These are phyloP conservation scores for Proterorhinus semilunaris DNA, from an alignment of 2,113 vertebrate genomes.

Conservation along the genomic window DNA sequence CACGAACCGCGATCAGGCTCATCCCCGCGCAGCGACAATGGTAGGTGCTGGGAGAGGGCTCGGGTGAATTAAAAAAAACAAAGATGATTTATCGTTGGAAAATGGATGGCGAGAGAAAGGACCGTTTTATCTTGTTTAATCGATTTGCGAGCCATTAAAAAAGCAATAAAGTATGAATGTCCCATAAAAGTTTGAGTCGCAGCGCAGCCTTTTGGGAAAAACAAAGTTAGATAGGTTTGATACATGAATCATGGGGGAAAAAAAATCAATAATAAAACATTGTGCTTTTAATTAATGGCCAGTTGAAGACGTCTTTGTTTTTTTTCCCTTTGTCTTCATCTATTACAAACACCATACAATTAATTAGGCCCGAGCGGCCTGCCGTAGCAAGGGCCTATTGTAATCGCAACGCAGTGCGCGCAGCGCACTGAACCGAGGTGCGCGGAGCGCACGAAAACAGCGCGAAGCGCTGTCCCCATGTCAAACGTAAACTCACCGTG, in stretches of 20 bases:
- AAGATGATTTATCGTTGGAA: neutral
- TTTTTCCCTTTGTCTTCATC: too few species aligned
- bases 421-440: too few species aligned
- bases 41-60: constrained; percentile 1
- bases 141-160: constrained; percentile 5
- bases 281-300: neutral
- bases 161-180: constrained; percentile 3
- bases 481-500: too few species aligned
- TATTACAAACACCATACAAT: too few species aligned
- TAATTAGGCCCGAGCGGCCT: too few species aligned
- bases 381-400: too few species aligned
- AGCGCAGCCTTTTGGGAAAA: neutral
- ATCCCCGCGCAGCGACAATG: neutral
- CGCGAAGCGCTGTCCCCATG: too few species aligned
- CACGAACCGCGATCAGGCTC: neutral
- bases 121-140: constrained; percentile 6
- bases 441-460: too few species aligned
- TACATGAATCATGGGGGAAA: neutral
- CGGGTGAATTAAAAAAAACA: neutral
- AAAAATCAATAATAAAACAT: neutral
- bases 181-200: neutral
- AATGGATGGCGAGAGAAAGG: neutral
- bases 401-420: too few species aligned
- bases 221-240: neutral
- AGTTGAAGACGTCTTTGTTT: too few species aligned